phyloP scores from a whole-genome alignment of 2,113 vertebrate genomes.

The Alligator sinensis region DNA sequence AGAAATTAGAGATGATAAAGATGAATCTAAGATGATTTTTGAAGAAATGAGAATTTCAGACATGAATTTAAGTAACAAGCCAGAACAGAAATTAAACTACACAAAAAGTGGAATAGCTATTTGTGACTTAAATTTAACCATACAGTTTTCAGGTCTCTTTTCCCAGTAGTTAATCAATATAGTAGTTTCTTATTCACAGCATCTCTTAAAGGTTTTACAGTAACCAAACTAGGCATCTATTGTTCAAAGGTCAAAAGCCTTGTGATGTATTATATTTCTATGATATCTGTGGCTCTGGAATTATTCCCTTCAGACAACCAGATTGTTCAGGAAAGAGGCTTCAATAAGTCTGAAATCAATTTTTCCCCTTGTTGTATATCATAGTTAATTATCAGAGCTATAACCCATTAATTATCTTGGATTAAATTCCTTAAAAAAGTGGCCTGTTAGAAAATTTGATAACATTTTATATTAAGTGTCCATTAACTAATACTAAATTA shows the following conservation, averaged over 20 bases:
- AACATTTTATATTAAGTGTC: slow-evolving; percentile 36
- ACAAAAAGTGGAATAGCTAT: not conserved
- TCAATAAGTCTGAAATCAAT: slow-evolving; percentile 24
- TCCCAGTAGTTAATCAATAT: not conserved
- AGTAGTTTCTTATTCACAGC: not conserved
- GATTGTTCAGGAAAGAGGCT: slow-evolving; percentile 17
- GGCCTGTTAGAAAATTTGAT: slow-evolving; percentile 32
- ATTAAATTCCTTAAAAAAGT: slow-evolving; percentile 46
- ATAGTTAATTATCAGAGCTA: not conserved
- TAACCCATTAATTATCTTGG: slow-evolving; percentile 15
- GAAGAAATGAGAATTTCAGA: not conserved
- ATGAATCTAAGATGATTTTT: not conserved
- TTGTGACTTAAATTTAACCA: not conserved
- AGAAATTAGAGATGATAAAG: not conserved
- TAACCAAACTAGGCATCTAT: not conserved
- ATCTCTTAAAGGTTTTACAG: not conserved
- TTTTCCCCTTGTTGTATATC: not conserved
- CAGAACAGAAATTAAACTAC: not conserved
- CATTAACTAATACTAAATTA: slow-evolving; percentile 27
- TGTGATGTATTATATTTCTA: not conserved
- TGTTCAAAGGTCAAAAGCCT: not conserved
- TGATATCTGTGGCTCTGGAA: not conserved
- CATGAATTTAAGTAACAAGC: not conserved
- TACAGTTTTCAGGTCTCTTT: not conserved
- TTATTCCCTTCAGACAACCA: not conserved